Percentiles rank a stretch among this genome's conserved stretches.
These are phyloP conservation scores for Actinia equina DNA, from an alignment of 64 coral and sea anemone genomes.

Conservation along the genomic window DNA sequence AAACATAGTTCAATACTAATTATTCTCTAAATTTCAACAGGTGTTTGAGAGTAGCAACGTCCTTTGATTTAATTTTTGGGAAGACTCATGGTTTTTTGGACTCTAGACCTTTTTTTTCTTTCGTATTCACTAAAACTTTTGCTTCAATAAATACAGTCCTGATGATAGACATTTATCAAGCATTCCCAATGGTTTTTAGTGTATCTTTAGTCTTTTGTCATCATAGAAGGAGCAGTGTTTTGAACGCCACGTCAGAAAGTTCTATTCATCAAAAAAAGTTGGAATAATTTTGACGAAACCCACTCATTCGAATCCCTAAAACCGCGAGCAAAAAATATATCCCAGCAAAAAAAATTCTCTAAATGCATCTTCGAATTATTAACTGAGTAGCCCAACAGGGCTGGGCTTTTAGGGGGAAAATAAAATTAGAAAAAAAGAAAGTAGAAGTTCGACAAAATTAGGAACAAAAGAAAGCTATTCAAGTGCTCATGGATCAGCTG, in stretches of 20 bases:
- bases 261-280: neutral
- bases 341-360: neutral
- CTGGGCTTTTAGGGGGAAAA: neutral
- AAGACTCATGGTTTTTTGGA: neutral
- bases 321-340: neutral
- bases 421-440: neutral
- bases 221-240: neutral
- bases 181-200: neutral
- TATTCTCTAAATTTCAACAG: neutral
- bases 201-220: neutral
- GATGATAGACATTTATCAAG: neutral
- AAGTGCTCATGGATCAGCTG: conserved; percentile 42
- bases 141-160: neutral
- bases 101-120: neutral
- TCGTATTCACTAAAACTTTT: neutral
- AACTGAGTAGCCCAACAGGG: neutral
- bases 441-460: neutral
- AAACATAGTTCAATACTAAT: neutral
- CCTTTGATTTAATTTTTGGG: neutral
- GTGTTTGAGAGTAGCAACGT: too few species aligned
- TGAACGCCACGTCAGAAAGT: conserved; percentile 10
- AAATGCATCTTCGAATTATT: neutral
- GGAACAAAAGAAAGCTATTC: conserved; percentile 26
- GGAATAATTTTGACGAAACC: neutral
- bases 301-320: neutral